Conservation (phyloP, 2,888 invertebrate species). For the Drosophila greeni region DNA sequence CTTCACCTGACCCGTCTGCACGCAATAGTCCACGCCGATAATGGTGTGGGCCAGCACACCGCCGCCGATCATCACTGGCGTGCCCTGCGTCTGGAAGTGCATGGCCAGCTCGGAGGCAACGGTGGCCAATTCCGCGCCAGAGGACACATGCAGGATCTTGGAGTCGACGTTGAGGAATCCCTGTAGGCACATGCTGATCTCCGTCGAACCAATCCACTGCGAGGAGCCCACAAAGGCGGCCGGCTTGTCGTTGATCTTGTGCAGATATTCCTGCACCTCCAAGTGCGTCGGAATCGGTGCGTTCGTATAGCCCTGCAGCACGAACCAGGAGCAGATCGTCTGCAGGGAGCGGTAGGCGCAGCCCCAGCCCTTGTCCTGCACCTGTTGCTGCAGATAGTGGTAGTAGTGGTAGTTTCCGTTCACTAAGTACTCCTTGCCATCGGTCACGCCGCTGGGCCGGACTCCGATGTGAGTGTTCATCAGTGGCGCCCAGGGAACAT, state of each 20-base stretch:
- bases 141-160: slow-evolving; percentile 90
- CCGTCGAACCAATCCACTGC: slow-evolving; percentile 99
- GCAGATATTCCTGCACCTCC: slow-evolving; percentile 95
- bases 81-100: slow-evolving; percentile 95
- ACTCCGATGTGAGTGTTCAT: slow-evolving; percentile 86
- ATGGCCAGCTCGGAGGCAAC: slow-evolving; percentile 89
- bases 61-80: slow-evolving; percentile 99
- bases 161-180: slow-evolving; percentile 87
- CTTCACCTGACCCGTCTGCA: slow-evolving; percentile 87
- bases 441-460: slow-evolving; percentile 76
- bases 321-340: slow-evolving; percentile 97
- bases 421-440: slow-evolving; percentile 82
- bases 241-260: slow-evolving; percentile 96
- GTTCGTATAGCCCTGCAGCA: slow-evolving; percentile 90
- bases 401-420: slow-evolving; percentile 94
- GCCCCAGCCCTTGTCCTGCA: slow-evolving; percentile 99
- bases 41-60: slow-evolving; percentile 99
- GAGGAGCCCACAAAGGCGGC: slow-evolving; percentile 91
- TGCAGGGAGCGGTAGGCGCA: slow-evolving; percentile 99
- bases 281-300: slow-evolving; percentile 86
- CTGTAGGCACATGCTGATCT: slow-evolving; percentile 95
- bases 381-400: slow-evolving; percentile 96
- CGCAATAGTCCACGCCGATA: slow-evolving; percentile 93
- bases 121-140: slow-evolving; percentile 89
- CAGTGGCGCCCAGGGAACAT: slow-evolving; percentile 79